Percentiles rank a stretch among this genome's conserved stretches.
Conservation (phyloP, 2,888 invertebrate genomes). For the Margaritifera margaritifera region DNA sequence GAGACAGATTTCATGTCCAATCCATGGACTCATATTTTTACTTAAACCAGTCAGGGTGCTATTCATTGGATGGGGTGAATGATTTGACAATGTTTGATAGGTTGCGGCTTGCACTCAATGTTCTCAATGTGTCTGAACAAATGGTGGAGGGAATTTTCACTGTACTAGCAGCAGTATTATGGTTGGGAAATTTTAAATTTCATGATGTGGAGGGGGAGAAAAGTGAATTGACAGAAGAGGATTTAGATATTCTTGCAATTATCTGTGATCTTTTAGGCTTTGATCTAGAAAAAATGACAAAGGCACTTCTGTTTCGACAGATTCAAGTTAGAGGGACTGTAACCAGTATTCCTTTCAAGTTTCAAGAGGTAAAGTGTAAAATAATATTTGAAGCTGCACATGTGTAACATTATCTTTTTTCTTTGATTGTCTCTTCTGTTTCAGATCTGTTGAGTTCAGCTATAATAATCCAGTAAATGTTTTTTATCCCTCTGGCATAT, state of each 20-base stretch:
- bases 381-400: not conserved
- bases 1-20: constrained; percentile 52
- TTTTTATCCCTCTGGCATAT: too few species aligned
- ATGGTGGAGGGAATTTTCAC: constrained; percentile 64
- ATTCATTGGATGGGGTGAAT: constrained; percentile 56
- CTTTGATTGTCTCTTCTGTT: too few species aligned
- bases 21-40: constrained; percentile 57
- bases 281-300: constrained; percentile 50
- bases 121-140: constrained; percentile 56
- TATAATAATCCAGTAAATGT: too few species aligned
- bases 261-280: constrained; percentile 62
- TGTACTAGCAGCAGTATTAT: constrained; percentile 60
- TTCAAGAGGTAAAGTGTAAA: constrained; percentile 58
- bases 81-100: constrained; percentile 63
- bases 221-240: constrained; percentile 54
- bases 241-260: constrained; percentile 49
- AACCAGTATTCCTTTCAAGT: constrained; percentile 65
- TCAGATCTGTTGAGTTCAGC: too few species aligned
- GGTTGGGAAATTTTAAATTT: constrained; percentile 63
- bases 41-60: constrained; percentile 65
- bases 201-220: constrained; percentile 65
- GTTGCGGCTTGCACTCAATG: constrained; percentile 64
- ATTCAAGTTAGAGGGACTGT: constrained; percentile 65
- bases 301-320: constrained; percentile 58
- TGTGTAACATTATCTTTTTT: too few species aligned